phyloP scores from a whole-genome alignment of 2,797 vertebrate species.

The Carduelis carduelis region DNA sequence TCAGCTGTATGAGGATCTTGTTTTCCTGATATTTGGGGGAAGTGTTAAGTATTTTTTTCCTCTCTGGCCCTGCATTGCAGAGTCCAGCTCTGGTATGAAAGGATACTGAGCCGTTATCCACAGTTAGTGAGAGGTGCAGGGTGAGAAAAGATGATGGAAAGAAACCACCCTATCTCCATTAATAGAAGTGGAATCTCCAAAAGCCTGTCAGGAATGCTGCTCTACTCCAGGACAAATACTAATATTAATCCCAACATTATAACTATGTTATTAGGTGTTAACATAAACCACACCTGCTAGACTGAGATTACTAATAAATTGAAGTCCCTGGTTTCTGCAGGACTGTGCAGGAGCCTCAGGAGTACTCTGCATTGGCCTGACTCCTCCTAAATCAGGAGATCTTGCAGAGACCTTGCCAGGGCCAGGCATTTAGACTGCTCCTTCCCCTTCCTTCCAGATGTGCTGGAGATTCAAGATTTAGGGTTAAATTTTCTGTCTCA shows the following conservation, averaged over 20 bases:
- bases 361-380: not conserved
- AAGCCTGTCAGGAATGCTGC: not conserved
- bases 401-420: not conserved
- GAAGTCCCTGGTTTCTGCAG: not conserved
- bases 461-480: not conserved
- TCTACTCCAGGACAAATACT: not conserved
- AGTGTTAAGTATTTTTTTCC: not conserved
- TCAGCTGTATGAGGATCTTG: not conserved
- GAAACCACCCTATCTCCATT: not conserved
- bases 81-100: not conserved
- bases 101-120: not conserved
- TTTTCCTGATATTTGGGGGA: not conserved
- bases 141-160: not conserved
- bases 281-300: not conserved
- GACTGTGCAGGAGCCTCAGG: not conserved
- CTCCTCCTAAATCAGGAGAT: not conserved
- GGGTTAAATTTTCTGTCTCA: not conserved
- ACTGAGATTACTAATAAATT: not conserved
- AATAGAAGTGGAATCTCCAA: not conserved
- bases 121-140: fast-evolving
- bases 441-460: not conserved
- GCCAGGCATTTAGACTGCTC: fast-evolving
- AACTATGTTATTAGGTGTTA: not conserved
- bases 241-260: not conserved
- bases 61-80: slow-evolving; percentile 1